phyloP scores from a whole-genome alignment of 1,140 invertebrate species.

The Drosophila sulfurigaster region DNA sequence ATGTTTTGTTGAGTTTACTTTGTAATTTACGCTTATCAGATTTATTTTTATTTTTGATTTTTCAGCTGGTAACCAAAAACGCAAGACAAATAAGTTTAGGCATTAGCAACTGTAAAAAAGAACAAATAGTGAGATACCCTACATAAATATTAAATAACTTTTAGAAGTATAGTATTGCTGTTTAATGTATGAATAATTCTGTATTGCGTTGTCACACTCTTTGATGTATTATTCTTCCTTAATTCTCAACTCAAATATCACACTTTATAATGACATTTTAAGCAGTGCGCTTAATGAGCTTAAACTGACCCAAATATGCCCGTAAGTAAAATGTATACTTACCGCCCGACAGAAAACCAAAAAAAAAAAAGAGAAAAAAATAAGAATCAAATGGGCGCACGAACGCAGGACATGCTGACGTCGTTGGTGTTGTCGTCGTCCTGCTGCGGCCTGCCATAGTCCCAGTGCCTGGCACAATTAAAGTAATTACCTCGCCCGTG shows the following conservation, averaged over 20 bases:
- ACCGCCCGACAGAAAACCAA: neutral
- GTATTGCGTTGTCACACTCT: neutral
- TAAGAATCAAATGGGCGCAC: slow-evolving; percentile 35
- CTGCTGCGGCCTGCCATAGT: slow-evolving; percentile 14
- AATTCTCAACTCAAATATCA: neutral
- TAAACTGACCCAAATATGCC: slow-evolving; percentile 2
- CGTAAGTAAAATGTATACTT: neutral
- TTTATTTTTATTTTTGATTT: slow-evolving; percentile 82
- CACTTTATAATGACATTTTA: neutral
- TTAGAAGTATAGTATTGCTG: no score
- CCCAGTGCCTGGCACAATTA: slow-evolving; percentile 54
- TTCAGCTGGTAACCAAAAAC: slow-evolving; percentile 52
- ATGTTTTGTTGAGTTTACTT: slow-evolving; percentile 65
- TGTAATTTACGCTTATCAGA: slow-evolving; percentile 82
- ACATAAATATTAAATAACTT: neutral
- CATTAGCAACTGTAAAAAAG: neutral
- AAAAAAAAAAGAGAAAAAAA: neutral
- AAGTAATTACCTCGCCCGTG: slow-evolving; percentile 69
- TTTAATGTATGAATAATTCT: no score
- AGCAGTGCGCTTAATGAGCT: neutral
- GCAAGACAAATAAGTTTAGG: neutral
- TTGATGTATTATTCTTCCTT: neutral
- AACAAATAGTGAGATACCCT: slow-evolving; percentile 7
- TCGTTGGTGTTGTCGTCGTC: slow-evolving; percentile 32
- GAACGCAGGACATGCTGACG: slow-evolving; percentile 45